A percentile compares a stretch with the other conserved stretches of the same genome.
Evolutionary conservation across 2,113 vertebrate species (phyloP).

Genomic region (Vidua macroura): DNA sequence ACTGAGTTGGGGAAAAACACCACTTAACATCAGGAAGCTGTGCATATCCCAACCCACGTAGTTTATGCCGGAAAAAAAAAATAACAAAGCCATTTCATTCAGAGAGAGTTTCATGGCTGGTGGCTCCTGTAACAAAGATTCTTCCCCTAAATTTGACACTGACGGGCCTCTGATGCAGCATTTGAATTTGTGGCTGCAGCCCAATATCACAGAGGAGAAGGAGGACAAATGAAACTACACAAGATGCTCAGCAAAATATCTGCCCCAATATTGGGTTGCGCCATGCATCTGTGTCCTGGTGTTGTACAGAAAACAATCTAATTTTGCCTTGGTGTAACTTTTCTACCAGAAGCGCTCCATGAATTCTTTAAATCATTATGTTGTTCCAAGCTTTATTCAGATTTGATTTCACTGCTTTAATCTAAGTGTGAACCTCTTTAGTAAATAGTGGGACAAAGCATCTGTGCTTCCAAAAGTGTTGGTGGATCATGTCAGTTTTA

Average conservation of each 20-base stretch:
- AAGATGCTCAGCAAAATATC: neutral
- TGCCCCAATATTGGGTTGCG: neutral
- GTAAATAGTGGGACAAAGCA: slow-evolving; percentile 70
- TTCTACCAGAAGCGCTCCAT: slow-evolving; percentile 12
- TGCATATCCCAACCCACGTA: neutral
- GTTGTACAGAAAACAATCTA: neutral
- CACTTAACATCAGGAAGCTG: neutral
- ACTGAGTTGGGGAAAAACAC: neutral
- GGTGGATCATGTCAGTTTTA: slow-evolving; percentile 61
- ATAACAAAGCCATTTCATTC: neutral
- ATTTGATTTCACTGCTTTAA: slow-evolving; percentile 65
- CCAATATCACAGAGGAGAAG: neutral
- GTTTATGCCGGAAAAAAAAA: neutral
- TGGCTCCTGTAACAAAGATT: neutral
- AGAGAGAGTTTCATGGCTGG: neutral
- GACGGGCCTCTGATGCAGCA: neutral
- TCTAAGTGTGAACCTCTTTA: slow-evolving; percentile 66
- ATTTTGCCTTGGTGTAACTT: slow-evolving; percentile 21
- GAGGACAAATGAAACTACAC: neutral
- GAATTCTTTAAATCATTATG: slow-evolving; percentile 46
- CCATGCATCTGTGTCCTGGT: neutral
- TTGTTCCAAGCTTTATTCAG: slow-evolving; percentile 57
- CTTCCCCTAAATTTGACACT: neutral
- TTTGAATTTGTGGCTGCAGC: neutral
- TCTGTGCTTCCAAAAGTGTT: slow-evolving; percentile 68